Base-by-base conservation (phyloP, 2,797 vertebrate genomes). In the Eulemur mongoz region DNA sequence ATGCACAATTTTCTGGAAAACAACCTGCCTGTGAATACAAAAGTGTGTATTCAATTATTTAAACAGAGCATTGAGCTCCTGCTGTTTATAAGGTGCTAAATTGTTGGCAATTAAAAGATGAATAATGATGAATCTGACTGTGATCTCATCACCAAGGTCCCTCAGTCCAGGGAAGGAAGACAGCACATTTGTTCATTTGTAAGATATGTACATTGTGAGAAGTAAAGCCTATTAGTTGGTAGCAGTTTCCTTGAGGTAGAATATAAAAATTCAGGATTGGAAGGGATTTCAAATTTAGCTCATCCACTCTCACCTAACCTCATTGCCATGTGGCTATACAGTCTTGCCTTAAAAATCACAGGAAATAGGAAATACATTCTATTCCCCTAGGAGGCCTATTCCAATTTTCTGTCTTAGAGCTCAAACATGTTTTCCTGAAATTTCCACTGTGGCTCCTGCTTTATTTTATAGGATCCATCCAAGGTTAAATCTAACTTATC, bases 31-130 rank as follows among this genome's bases (percentile, higher is more conserved):
- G 2, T 80, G 32, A 17, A 30, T 63, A 65, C 13, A 69, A 75
- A 67, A 45, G n/a, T 40, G 7, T 80, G 35, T 23, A 25, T 83
- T 92, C 79, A 91, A 65, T 96, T 95, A 87, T 80, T 91, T 95
- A 87, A 95, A 73, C 52, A 88, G 27, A 67, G 61, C 57, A 54
- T 81, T n/a, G 59, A 54, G 52, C 5, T 18, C 13, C 38, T 90
- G 23, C 22, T 90, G 32, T 76, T 11, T 76, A 70, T 52, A 89
- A 83, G 43, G 65, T 57, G 27, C 27, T n/a, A 95, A 88, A 48
- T 80, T 93, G 32, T 20, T 87, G 48, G 35, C 25, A 82, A 81
- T 59, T 52, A 67, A 59, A 87, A 80, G 48, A 69, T 45, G 80
- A 80, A 73, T 80, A 79, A 38, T 75, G 45, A 75, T 73, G 52